A percentile compares a stretch with the other conserved stretches of the same genome.
These are phyloP conservation scores for Prionchulus punctatus DNA, from an alignment of 2,888 invertebrate species.

Conservation along the genomic window DNA sequence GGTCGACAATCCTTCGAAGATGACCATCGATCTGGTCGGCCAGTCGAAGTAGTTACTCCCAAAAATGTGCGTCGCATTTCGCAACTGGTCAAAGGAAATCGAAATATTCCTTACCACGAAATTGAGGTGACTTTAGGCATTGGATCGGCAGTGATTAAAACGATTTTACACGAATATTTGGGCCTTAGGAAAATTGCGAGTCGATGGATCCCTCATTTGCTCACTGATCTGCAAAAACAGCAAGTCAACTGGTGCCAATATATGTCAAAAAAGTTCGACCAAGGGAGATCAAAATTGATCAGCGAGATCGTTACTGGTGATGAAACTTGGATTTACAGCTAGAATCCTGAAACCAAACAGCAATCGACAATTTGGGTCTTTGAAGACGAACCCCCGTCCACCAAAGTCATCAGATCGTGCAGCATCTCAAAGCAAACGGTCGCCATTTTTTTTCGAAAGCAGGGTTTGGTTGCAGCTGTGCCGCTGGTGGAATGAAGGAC, in stretches of 20 bases:
- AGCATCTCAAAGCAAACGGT: background rate
- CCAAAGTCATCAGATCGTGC: background rate
- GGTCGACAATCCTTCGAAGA: slow-evolving; percentile 1
- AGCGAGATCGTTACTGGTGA: background rate
- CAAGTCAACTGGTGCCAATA: background rate
- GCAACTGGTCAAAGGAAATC: background rate
- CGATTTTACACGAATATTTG: background rate
- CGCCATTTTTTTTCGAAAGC: background rate
- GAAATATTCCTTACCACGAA: background rate
- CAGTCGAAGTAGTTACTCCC: background rate
- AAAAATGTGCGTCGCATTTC: background rate
- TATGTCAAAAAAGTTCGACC: background rate
- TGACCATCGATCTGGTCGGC: background rate
- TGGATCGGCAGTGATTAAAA: background rate
- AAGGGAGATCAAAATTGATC: background rate
- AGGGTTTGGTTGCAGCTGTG: background rate
- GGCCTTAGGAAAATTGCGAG: background rate
- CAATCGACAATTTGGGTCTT: background rate
- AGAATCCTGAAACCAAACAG: background rate
- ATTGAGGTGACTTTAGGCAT: background rate
- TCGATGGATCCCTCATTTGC: background rate
- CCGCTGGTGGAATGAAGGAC: background rate
- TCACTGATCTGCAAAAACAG: background rate
- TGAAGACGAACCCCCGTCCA: background rate
- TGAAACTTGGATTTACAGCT: slow-evolving; percentile 2